These are phyloP conservation scores for Polydrusus pterygomalis DNA, from an alignment of 2,888 invertebrate genomes.

Conservation along the genomic window DNA sequence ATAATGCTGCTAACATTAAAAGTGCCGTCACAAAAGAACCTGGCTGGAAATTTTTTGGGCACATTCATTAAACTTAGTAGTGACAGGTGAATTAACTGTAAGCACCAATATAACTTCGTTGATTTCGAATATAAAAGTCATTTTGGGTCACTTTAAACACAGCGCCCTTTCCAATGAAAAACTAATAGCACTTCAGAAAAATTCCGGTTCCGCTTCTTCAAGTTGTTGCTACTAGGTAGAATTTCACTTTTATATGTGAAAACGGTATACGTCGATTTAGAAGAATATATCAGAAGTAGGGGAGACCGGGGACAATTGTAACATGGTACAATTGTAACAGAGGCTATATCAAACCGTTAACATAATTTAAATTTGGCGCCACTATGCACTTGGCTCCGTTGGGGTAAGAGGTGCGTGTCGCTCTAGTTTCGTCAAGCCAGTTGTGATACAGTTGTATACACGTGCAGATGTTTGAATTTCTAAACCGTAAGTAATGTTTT, in stretches of 20 bases:
- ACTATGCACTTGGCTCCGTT: no score
- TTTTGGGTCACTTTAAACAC: neutral
- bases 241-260: conserved; percentile 7
- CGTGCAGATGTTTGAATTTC: no score
- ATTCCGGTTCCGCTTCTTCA: neutral
- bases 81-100: neutral
- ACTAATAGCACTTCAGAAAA: neutral
- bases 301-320: no score
- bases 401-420: no score
- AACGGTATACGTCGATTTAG: conserved; percentile 9
- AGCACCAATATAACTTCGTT: neutral
- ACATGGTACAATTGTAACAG: no score
- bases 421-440: no score
- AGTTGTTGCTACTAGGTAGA: conserved; percentile 20
- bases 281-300: conserved; percentile 2
- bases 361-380: no score
- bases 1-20: conserved; percentile 20
- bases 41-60: conserved; percentile 20
- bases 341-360: no score
- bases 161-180: neutral
- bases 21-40: conserved; percentile 12
- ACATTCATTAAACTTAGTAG: conserved; percentile 20
- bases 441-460: no score
- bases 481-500: no score
- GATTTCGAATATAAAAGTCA: neutral